Percentiles rank a stretch among this genome's conserved stretches.
Evolutionary conservation across 2,797 vertebrate genomes (phyloP).

Genomic region (Semaprochilodus insignis): DNA sequence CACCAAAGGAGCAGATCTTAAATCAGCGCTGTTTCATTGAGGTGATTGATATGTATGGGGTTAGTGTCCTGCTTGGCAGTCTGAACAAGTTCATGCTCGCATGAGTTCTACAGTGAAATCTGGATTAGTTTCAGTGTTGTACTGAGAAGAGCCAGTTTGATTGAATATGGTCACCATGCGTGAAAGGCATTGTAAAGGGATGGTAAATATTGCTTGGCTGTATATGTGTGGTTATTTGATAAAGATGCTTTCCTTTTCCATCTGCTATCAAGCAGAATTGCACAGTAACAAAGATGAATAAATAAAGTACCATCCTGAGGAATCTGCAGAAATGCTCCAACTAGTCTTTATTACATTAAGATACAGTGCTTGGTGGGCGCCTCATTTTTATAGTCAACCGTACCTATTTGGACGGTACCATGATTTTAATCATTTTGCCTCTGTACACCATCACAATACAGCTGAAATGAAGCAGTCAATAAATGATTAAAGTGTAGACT

Average conservation of each 20-base stretch:
- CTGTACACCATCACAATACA: too few relatives aligned
- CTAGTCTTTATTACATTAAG: too few relatives aligned
- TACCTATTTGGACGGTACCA: too few relatives aligned
- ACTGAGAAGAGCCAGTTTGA: neutral
- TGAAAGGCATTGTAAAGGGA: neutral
- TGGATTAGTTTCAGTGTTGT: conserved; percentile 3
- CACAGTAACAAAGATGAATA: too few relatives aligned
- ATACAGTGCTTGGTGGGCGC: too few relatives aligned
- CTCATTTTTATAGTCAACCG: too few relatives aligned
- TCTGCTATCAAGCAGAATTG: too few relatives aligned
- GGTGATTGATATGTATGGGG: conserved; percentile 6
- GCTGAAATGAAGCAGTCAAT: too few relatives aligned
- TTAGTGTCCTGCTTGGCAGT: neutral
- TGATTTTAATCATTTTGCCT: too few relatives aligned
- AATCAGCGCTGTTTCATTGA: neutral
- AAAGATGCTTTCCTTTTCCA: neutral
- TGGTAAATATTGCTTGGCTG: neutral
- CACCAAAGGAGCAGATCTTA: neutral
- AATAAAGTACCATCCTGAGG: too few relatives aligned
- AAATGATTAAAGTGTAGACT: too few relatives aligned
- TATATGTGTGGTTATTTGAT: neutral
- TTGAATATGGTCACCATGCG: neutral
- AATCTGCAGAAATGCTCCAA: too few relatives aligned
- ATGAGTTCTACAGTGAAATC: neutral
- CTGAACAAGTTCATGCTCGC: neutral